Percentiles rank a stretch among this genome's conserved stretches.
Evolutionary conservation across 2,888 invertebrate genomes (phyloP).

Genomic region (Drosophila atroscutellata): DNA sequence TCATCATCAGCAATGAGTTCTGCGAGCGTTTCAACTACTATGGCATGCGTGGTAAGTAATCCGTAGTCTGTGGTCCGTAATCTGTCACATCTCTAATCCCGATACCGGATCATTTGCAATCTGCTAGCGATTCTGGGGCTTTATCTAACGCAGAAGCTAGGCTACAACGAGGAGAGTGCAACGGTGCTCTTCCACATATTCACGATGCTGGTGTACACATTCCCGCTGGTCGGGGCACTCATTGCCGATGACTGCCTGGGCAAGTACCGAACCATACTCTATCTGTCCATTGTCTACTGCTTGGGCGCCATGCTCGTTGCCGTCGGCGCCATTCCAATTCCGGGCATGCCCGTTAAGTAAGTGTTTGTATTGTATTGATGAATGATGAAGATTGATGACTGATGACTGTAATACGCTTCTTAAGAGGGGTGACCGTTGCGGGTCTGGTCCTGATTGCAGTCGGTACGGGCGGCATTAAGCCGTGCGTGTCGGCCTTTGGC

Average conservation of each 20-base stretch:
- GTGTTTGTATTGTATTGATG: slow-evolving; percentile 36
- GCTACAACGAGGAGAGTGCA: slow-evolving; percentile 90
- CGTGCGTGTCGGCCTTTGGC: slow-evolving; percentile 97
- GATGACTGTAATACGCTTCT: background rate
- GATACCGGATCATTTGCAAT: slow-evolving; percentile 38
- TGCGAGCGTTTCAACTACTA: slow-evolving; percentile 99
- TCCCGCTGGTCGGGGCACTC: slow-evolving; percentile 92
- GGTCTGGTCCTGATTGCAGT: slow-evolving; percentile 92
- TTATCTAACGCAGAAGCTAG: slow-evolving; percentile 92
- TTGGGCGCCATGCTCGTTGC: slow-evolving; percentile 93
- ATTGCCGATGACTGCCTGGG: slow-evolving; percentile 97
- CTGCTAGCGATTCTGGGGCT: slow-evolving; percentile 94
- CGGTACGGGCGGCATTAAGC: slow-evolving; percentile 98
- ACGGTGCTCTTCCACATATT: slow-evolving; percentile 96
- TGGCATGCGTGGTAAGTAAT: slow-evolving; percentile 95
- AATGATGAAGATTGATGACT: background rate
- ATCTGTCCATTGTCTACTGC: slow-evolving; percentile 94
- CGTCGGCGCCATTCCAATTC: slow-evolving; percentile 88
- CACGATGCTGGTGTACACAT: slow-evolving; percentile 91
- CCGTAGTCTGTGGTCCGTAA: background rate
- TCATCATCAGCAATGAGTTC: slow-evolving; percentile 98
- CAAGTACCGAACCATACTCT: slow-evolving; percentile 93
- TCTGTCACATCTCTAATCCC: slow-evolving; percentile 49
- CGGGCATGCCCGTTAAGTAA: slow-evolving; percentile 87
- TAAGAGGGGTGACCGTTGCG: slow-evolving; percentile 88